Evolutionary conservation across 1,140 invertebrate genomes (phyloP).

Genomic region (Palaemon carinicauda): DNA sequence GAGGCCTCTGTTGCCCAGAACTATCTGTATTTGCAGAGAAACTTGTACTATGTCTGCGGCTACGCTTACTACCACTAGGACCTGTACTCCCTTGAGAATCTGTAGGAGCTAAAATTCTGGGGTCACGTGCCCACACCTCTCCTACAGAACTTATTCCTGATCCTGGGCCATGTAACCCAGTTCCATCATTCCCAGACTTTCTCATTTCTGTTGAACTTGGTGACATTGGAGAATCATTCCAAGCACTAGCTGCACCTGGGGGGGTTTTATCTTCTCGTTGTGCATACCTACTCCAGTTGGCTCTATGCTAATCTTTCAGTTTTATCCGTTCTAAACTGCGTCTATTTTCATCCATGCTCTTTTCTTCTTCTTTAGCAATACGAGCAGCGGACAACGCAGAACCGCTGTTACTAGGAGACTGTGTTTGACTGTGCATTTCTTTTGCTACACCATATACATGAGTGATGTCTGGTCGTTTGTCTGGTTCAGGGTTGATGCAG

Average conservation of each 20-base stretch:
- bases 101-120: background rate
- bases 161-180: background rate
- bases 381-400: conserved; percentile 34
- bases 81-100: conserved; percentile 25
- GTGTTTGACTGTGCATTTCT: conserved; percentile 46
- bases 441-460: conserved; percentile 63
- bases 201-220: background rate
- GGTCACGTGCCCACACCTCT: conserved; percentile 25
- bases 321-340: conserved; percentile 37
- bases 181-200: background rate
- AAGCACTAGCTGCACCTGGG: conserved; percentile 12
- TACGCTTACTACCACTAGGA: background rate
- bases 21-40: background rate
- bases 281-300: conserved; percentile 53
- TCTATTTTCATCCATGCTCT: conserved; percentile 30
- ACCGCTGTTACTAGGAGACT: conserved; percentile 28
- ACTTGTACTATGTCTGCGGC: conserved; percentile 7
- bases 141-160: background rate
- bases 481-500: conserved; percentile 72
- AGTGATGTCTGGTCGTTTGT: conserved; percentile 70
- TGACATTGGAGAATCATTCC: conserved; percentile 16
- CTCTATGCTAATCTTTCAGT: conserved; percentile 42
- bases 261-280: conserved; percentile 34
- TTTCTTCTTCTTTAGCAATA: conserved; percentile 29
- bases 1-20: conserved; percentile 34